Evolutionary conservation across 2,797 vertebrate genomes (phyloP), one percentile per base, ranked within the genome.

Genomic region (Distichodus sexfasciatus): DNA sequence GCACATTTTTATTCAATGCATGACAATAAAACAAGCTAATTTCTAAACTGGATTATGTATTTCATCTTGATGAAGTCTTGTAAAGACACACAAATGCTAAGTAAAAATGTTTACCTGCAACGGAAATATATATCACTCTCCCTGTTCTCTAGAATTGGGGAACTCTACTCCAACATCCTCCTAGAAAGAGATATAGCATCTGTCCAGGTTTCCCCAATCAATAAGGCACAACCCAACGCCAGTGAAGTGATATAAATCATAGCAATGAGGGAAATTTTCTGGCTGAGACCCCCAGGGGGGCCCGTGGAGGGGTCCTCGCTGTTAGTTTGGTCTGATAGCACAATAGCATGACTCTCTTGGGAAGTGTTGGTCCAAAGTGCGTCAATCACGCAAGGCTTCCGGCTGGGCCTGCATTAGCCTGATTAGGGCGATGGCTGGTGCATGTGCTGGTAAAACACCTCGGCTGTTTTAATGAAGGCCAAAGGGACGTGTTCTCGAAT

Each of bases 401-500:
- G n/a, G n/a, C n/a, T n/a, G n/a, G n/a, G n/a, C n/a, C n/a, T n/a
- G n/a, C n/a, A n/a, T n/a, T n/a, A n/a, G n/a, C n/a, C n/a, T n/a
- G n/a, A n/a, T n/a, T 26, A 47, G 24, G 61, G 24, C 53, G 14
- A 53, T 50, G 55, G 23, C 23, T 24, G 11, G n/a, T 5, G 36
- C 46, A 24, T 23, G 10, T 17, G 19, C 35, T 41, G 15, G 6
- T 12, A 1, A 4, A 7, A 24, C 6, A 14, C 15, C 23, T 35
- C 40, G 14, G 21, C 9, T 36, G 21, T 11, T 50, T 24, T 69
- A 74, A 59, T 69, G 59, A 65, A 48, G 31, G 59, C 74, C n/a
- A 10, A 31, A 33, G 55, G 55, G 61, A 65, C 17, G 0, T 47
- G n/a, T 21, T 21, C 1, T 50, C 28, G 29, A 44, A 7, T 23